phyloP scores from a whole-genome alignment of 2,113 vertebrate species.

The Xenotilapia caudafasciata region DNA sequence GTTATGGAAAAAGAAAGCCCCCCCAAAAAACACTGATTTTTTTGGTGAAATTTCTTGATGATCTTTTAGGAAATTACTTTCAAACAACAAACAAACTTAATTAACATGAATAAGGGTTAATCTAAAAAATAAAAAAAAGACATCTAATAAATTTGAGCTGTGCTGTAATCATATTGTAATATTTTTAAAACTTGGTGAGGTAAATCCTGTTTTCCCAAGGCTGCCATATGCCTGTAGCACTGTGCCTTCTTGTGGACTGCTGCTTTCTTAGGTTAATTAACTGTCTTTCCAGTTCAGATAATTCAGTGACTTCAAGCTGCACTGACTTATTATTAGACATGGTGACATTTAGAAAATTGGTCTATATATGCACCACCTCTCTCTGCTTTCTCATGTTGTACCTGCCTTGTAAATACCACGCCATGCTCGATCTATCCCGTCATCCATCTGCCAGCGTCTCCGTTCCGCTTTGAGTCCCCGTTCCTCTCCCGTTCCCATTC shows the following conservation, averaged over 20 bases:
- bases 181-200: neutral
- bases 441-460: constrained; percentile 20
- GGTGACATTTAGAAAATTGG: constrained; percentile 14
- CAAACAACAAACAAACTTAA: neutral
- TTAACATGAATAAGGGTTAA: neutral
- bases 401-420: constrained; percentile 19
- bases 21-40: neutral
- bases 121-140: neutral
- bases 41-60: neutral
- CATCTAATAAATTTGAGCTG: neutral
- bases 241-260: neutral
- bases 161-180: neutral
- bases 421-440: neutral
- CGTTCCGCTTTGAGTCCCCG: neutral
- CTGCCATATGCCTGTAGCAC: neutral
- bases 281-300: neutral
- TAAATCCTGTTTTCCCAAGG: neutral
- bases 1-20: neutral
- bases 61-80: neutral
- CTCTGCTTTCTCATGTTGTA: neutral
- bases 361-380: neutral
- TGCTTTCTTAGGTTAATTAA: neutral
- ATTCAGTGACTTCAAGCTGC: neutral
- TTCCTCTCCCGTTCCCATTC: neutral
- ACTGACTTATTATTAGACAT: neutral